phyloP scores from a whole-genome alignment of 2,888 invertebrate genomes.

The Caenorhabditis sp. region DNA sequence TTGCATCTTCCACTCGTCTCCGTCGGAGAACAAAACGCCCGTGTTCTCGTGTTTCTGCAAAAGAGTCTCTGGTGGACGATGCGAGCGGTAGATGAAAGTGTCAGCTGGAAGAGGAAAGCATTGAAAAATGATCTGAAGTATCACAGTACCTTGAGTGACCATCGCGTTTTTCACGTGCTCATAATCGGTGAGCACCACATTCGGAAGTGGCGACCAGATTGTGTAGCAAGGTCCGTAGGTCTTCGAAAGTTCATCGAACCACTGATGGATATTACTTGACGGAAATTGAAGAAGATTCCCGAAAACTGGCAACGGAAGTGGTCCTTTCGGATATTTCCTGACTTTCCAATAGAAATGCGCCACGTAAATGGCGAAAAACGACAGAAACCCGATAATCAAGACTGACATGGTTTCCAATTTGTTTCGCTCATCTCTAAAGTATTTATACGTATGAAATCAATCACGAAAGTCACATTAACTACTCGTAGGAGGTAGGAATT shows the following conservation, averaged over 20 bases:
- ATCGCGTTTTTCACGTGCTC: conserved; percentile 65
- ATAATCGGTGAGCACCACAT: conserved; percentile 61
- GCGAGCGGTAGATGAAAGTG: conserved; percentile 25
- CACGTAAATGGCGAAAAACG: conserved; percentile 32
- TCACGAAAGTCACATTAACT: no score
- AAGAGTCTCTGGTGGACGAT: conserved; percentile 34
- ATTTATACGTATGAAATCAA: no score
- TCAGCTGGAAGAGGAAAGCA: conserved; percentile 29
- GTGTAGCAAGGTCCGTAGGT: conserved; percentile 69
- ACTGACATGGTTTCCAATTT: conserved; percentile 39
- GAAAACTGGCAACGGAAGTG: conserved; percentile 57
- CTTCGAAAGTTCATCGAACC: conserved; percentile 54
- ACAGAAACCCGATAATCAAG: neutral
- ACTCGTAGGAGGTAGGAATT: no score
- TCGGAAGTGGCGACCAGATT: conserved; percentile 63
- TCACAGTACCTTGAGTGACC: conserved; percentile 34
- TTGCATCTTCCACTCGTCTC: conserved; percentile 64
- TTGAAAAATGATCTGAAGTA: neutral
- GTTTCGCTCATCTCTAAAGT: no score
- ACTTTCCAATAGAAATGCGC: conserved; percentile 57
- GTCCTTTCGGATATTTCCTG: conserved; percentile 63
- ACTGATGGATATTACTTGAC: conserved; percentile 29
- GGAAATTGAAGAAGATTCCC: conserved; percentile 60
- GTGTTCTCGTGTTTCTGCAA: conserved; percentile 14
- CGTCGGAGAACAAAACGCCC: conserved; percentile 52